Base-by-base conservation (phyloP, 1,140 invertebrate genomes). In the Drosophila pachea region DNA sequence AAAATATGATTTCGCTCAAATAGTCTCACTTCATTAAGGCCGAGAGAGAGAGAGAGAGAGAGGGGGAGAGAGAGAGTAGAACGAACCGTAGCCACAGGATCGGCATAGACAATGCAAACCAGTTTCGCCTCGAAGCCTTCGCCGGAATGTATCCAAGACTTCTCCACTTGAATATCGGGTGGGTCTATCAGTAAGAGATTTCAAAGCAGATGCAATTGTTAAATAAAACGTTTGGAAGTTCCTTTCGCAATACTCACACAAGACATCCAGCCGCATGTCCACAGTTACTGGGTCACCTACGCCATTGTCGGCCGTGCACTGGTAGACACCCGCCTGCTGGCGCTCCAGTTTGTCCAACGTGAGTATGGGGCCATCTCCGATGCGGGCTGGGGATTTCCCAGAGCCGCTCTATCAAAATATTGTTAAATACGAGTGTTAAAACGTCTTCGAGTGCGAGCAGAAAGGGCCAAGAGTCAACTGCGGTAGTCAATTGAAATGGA, bases 101-200 rank as follows among this genome's bases (percentile, higher is more conserved):
- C 94, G 33, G 93, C 93, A 60, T 94, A 92, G 7, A 95, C 94
- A 36, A 94, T 93, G 83, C 94, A 95, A 42, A 94, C 92, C 22
- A 95, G 89, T 74, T 94, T 93, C 5, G 94, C 94, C 79, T 94
- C 91, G 77, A 92, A 93, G 0, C 93, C 94, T 86, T 94, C 94
- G 6, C 93, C 94, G 0, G 93, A 92, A 86, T 94, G 94, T 12
- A 95, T 92, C 93, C 94, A 94, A 14, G 93, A 93, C 47, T 93
- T 89, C 72, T 94, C 92, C 71, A 94, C 93, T 75, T 92, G 92
- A 43, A 94, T 93, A 89, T 94, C 93, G 31, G 93, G 94, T 8
- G 93, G 92, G 88, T 90, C 91, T 91, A 43, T 16, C 6, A 43
- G 6, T 43, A 3, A 14, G 2, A 12, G 14, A 43, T 43, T 42